Evolutionary conservation across 2,888 invertebrate genomes (phyloP).

Genomic region (Eledone cirrhosa): DNA sequence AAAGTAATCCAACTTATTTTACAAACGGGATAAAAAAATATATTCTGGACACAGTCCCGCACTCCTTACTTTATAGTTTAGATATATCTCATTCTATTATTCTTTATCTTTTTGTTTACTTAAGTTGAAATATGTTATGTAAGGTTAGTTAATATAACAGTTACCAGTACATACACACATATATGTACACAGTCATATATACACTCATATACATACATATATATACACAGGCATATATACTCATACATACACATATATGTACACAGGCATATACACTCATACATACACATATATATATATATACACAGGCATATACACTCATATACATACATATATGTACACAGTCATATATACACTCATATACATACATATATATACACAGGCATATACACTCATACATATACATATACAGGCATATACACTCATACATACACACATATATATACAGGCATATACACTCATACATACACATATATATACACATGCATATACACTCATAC

Average conservation of each 20-base stretch:
- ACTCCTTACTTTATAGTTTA: too few species aligned
- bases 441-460: conserved; percentile 23
- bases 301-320: conserved; percentile 7
- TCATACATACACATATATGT: neutral
- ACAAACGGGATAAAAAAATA: too few species aligned
- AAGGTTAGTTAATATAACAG: conserved; percentile 46
- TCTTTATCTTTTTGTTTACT: too few species aligned
- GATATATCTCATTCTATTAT: too few species aligned
- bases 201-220: neutral
- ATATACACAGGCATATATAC: neutral
- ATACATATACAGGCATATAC: conserved; percentile 28
- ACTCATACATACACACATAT: conserved; percentile 25
- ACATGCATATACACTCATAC: too few species aligned
- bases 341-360: neutral
- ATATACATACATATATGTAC: neutral
- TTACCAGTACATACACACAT: neutral
- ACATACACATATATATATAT: conserved; percentile 26
- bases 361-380: neutral
- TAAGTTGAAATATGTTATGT: too few species aligned
- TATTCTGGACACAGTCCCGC: too few species aligned
- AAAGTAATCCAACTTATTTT: too few species aligned
- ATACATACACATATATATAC: neutral
- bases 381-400: conserved; percentile 11
- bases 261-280: neutral
- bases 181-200: neutral